phyloP scores from a whole-genome alignment of 2,797 vertebrate genomes.

The Apogon hyalosoma region DNA sequence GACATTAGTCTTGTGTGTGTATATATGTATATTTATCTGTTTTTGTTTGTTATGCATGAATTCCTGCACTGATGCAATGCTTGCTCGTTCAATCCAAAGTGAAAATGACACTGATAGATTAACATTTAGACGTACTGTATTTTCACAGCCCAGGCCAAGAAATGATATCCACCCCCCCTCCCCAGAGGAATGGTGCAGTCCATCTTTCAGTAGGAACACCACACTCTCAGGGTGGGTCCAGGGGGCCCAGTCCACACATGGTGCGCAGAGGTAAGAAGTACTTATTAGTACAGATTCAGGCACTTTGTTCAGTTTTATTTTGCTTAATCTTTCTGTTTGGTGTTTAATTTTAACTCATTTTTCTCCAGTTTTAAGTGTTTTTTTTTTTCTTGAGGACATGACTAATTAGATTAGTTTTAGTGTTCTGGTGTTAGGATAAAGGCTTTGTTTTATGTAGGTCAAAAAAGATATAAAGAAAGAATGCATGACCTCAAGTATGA shows the following conservation, averaged over 20 bases:
- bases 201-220: slow-evolving; percentile 80
- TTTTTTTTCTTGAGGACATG: too few relatives aligned
- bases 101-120: slow-evolving; percentile 15
- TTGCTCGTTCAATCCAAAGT: slow-evolving; percentile 10
- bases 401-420: too few relatives aligned
- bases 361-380: too few relatives aligned
- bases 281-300: too few relatives aligned
- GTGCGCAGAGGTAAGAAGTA: slow-evolving; percentile 88
- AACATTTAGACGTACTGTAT: slow-evolving; percentile 51
- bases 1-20: slow-evolving; percentile 25
- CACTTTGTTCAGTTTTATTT: too few relatives aligned
- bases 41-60: slow-evolving; percentile 42
- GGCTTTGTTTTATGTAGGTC: too few relatives aligned
- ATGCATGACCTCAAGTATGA: too few relatives aligned
- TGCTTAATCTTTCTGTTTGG: too few relatives aligned
- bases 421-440: too few relatives aligned
- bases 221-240: slow-evolving; percentile 75
- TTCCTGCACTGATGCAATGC: slow-evolving; percentile 24
- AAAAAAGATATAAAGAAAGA: too few relatives aligned
- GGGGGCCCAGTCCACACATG: slow-evolving; percentile 91
- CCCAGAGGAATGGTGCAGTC: slow-evolving; percentile 85
- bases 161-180: slow-evolving; percentile 82
- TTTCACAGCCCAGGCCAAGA: slow-evolving; percentile 81
- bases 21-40: slow-evolving; percentile 15
- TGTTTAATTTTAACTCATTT: too few relatives aligned